Conservation (phyloP, 2,888 invertebrate genomes). For the Chymomyza caudatula region DNA sequence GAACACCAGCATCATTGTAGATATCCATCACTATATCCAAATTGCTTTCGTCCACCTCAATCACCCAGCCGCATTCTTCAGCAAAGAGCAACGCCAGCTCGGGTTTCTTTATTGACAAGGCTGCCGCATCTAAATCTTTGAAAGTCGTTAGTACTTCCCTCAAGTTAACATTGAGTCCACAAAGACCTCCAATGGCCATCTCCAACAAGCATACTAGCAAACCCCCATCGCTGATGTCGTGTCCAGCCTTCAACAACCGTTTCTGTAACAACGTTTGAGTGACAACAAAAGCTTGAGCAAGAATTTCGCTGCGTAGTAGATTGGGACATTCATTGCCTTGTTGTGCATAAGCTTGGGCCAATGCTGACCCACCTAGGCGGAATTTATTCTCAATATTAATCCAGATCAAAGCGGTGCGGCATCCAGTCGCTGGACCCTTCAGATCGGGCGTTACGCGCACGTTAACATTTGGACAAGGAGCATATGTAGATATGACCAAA, state of each 20-base stretch:
- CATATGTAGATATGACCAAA: conserved; percentile 96
- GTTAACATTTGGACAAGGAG: conserved; percentile 93
- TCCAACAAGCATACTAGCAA: conserved; percentile 92
- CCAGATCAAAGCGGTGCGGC: conserved; percentile 84
- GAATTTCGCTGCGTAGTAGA: conserved; percentile 83
- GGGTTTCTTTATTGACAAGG: conserved; percentile 77
- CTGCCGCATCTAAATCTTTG: conserved; percentile 47
- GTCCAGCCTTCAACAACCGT: conserved; percentile 83
- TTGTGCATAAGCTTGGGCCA: conserved; percentile 94
- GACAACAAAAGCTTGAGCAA: conserved; percentile 88
- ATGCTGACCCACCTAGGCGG: conserved; percentile 92
- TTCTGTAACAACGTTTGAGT: conserved; percentile 90
- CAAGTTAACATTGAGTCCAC: conserved; percentile 86
- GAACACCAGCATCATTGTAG: conserved; percentile 82
- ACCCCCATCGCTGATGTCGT: conserved; percentile 98
- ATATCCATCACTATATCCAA: conserved; percentile 81
- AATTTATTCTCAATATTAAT: conserved; percentile 88
- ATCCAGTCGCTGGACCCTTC: conserved; percentile 82
- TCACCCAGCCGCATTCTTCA: conserved; percentile 91
- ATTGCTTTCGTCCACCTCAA: conserved; percentile 84
- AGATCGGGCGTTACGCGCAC: conserved; percentile 94
- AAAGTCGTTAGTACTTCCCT: conserved; percentile 77
- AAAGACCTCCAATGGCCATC: conserved; percentile 96
- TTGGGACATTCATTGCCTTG: conserved; percentile 90
- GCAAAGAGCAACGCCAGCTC: conserved; percentile 86